Evolutionary conservation across 2,113 vertebrate genomes (phyloP).

Genomic region (Tupaia chinensis): DNA sequence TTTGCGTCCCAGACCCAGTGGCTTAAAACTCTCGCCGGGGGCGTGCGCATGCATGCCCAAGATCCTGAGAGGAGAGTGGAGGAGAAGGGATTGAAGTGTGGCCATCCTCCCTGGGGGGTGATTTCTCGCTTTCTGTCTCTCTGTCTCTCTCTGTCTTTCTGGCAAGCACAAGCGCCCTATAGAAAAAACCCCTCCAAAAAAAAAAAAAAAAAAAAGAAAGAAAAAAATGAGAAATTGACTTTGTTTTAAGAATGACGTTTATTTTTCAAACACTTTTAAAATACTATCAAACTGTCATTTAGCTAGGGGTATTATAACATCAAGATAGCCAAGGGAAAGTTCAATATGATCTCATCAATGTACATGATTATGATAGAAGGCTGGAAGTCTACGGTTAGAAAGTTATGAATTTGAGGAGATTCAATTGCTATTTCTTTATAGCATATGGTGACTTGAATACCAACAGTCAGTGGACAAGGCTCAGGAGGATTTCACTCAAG

Average conservation of each 20-base stretch:
- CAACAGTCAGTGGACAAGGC: background rate
- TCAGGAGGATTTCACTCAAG: background rate
- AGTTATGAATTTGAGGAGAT: background rate
- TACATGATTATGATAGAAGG: background rate
- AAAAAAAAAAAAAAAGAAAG: too few species aligned
- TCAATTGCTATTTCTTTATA: background rate
- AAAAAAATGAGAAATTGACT: background rate
- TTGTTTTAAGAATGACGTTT: background rate
- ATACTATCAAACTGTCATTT: background rate
- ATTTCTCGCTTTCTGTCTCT: too few species aligned
- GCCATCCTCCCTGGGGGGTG: too few species aligned
- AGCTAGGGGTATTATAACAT: background rate
- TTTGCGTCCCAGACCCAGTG: too few species aligned
- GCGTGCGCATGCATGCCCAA: too few species aligned
- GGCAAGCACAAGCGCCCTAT: too few species aligned
- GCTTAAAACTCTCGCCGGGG: too few species aligned
- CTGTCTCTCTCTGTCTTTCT: too few species aligned
- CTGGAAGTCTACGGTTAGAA: background rate
- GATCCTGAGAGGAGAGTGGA: too few species aligned
- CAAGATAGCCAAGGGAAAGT: background rate
- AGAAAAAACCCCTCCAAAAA: too few species aligned
- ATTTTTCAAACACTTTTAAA: constrained; percentile 41
- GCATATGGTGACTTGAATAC: background rate
- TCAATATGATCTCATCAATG: background rate
- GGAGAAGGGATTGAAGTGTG: too few species aligned